Evolutionary conservation across 2,797 vertebrate species (phyloP).

Genomic region (Coregonus sp.): DNA sequence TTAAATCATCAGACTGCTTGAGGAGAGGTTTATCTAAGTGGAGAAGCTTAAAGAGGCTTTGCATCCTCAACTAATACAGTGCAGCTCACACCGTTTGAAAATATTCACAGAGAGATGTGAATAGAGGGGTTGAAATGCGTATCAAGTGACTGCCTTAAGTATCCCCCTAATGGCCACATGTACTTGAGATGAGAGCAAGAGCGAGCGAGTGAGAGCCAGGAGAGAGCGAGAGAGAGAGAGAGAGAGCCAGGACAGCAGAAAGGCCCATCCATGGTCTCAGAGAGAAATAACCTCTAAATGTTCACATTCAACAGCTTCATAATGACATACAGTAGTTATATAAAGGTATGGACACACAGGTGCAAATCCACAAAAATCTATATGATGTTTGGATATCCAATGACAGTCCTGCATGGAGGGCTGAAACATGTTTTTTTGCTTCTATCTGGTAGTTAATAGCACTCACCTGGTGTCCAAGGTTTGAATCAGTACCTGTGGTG

Average conservation of each 20-base stretch:
- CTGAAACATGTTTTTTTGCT: no score
- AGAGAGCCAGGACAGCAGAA: neutral
- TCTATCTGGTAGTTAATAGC: no score
- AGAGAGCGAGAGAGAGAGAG: neutral
- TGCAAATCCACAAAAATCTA: no score
- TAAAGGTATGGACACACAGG: neutral
- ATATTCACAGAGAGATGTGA: neutral
- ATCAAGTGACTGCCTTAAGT: neutral
- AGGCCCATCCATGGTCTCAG: neutral
- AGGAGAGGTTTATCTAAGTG: neutral
- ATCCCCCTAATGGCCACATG: neutral
- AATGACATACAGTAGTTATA: neutral
- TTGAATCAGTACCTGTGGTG: no score
- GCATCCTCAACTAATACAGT: neutral
- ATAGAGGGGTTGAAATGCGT: neutral
- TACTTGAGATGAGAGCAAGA: neutral
- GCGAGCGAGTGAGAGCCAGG: neutral
- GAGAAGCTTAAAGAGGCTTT: neutral
- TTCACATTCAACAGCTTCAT: neutral
- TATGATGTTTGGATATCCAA: no score
- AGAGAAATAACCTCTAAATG: neutral
- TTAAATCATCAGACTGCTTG: neutral
- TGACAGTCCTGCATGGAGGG: no score
- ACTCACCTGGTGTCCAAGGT: no score
- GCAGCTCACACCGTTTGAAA: neutral